These are phyloP conservation scores for Lutraria rhynchaena DNA, from an alignment of 1,140 invertebrate genomes.

Conservation along the genomic window DNA sequence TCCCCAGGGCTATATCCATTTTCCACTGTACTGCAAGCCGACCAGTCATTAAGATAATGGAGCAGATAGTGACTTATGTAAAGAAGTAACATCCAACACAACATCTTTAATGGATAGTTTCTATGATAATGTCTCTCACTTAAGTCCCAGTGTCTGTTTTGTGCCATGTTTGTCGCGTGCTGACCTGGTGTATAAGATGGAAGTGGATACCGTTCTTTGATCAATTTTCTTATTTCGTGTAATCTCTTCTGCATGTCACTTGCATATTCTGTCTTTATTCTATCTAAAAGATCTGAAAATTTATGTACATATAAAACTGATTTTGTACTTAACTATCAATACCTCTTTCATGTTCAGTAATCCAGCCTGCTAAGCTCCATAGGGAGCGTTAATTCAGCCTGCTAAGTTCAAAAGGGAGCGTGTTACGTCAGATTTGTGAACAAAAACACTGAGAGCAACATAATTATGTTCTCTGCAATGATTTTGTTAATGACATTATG, in stretches of 20 bases:
- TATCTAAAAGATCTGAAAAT: slow-evolving; percentile 7
- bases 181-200: not conserved
- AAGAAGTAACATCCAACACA: too few relatives aligned
- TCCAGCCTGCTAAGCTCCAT: not conserved
- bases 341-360: not conserved
- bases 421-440: not conserved
- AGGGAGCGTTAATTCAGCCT: not conserved
- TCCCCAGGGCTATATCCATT: too few relatives aligned
- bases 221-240: not conserved
- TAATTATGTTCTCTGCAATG: not conserved
- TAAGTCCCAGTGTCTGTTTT: too few relatives aligned
- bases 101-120: too few relatives aligned
- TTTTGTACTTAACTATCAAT: not conserved
- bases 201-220: not conserved
- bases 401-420: not conserved
- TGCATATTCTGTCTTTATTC: not conserved
- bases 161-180: too few relatives aligned
- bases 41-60: too few relatives aligned
- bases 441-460: not conserved
- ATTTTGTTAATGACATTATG: not conserved
- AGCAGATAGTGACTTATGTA: too few relatives aligned
- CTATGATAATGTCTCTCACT: too few relatives aligned
- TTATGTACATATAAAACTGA: not conserved
- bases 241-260: not conserved
- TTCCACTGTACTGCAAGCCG: too few relatives aligned